These are phyloP conservation scores for Mactra quadrangularis DNA, from an alignment of 1,140 invertebrate genomes.

Conservation along the genomic window DNA sequence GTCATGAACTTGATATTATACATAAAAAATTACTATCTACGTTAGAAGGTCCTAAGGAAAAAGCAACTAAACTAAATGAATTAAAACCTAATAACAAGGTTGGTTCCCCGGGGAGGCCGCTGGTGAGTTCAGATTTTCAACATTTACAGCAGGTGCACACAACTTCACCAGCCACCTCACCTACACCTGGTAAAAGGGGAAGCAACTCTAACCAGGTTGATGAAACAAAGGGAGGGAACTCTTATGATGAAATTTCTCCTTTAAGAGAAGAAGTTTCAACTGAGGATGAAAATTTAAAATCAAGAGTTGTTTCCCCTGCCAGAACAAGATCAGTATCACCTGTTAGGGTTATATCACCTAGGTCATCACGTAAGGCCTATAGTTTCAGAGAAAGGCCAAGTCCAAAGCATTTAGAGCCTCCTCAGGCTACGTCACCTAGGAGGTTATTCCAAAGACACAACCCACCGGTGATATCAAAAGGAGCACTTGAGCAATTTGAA, in stretches of 20 bases:
- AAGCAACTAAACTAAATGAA: conserved; percentile 70
- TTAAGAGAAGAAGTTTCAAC: conserved; percentile 4
- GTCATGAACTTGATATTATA: conserved; percentile 82
- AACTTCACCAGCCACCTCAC: conserved; percentile 15
- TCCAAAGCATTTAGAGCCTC: no score
- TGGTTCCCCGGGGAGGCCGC: conserved; percentile 55
- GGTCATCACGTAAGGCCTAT: neutral
- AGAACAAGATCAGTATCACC: neutral
- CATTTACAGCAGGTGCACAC: neutral
- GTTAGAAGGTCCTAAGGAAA: conserved; percentile 79
- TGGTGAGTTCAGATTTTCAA: conserved; percentile 55
- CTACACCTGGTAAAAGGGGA: conserved; percentile 8
- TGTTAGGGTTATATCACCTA: neutral
- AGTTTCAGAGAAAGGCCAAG: conserved; percentile 9
- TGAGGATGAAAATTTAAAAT: neutral
- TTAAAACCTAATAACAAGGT: conserved; percentile 76
- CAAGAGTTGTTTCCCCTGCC: conserved; percentile 27
- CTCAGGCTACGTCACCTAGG: neutral
- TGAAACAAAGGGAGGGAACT: neutral
- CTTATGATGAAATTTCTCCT: neutral
- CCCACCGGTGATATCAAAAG: conserved; percentile 2
- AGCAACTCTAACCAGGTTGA: conserved; percentile 7
- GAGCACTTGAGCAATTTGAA: conserved; percentile 21
- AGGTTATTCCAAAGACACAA: neutral
- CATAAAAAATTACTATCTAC: conserved; percentile 81